These are phyloP conservation scores for Drosophila orosa DNA, from an alignment of 1,140 invertebrate species.

Conservation along the genomic window DNA sequence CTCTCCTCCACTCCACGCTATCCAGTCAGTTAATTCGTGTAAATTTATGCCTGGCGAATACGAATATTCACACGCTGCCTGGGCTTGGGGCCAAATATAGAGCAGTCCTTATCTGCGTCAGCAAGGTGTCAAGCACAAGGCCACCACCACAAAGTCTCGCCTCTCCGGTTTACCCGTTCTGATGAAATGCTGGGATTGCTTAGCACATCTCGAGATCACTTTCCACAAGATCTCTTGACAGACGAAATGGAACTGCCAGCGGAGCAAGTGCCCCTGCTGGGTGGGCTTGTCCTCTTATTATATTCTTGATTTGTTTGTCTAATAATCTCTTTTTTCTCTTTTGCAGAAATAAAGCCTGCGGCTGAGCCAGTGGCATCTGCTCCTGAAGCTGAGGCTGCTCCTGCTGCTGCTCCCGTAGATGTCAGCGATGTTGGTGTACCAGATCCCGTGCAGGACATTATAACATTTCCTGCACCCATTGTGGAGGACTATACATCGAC, in stretches of 20 bases:
- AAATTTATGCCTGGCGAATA: constrained; percentile 40
- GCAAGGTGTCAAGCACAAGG: constrained; percentile 40
- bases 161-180: constrained; percentile 32
- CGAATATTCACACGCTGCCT: constrained; percentile 41
- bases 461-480: neutral
- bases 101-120: constrained; percentile 34
- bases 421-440: neutral
- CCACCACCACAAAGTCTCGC: constrained; percentile 20
- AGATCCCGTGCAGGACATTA: neutral
- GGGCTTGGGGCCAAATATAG: constrained; percentile 19
- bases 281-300: constrained; percentile 15
- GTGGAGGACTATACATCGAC: neutral
- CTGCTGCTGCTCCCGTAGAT: neutral
- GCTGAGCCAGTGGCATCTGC: constrained; percentile 22
- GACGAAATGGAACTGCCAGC: constrained; percentile 40
- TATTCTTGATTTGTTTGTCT: neutral
- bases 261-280: constrained; percentile 62
- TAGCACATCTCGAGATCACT: constrained; percentile 1
- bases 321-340: neutral
- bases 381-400: neutral
- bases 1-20: neutral
- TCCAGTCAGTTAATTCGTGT: constrained; percentile 22
- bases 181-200: constrained; percentile 41
- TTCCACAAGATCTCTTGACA: constrained; percentile 5
- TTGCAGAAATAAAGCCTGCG: constrained; percentile 55